These are phyloP conservation scores for Ctenicera cuprea DNA, from an alignment of 2,888 invertebrate genomes.

Conservation along the genomic window DNA sequence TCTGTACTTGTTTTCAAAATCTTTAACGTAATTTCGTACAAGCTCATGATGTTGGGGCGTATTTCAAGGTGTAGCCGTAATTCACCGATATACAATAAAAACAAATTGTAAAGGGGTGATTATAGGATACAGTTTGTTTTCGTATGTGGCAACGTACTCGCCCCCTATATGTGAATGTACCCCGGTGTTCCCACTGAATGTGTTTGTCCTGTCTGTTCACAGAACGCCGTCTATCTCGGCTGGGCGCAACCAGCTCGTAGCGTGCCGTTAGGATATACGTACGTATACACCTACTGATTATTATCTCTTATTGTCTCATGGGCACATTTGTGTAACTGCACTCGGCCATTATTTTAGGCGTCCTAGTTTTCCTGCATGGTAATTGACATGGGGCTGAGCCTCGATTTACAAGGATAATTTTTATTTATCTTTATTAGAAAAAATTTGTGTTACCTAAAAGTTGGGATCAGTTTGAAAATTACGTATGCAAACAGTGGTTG, in stretches of 20 bases:
- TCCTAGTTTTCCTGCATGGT: no score
- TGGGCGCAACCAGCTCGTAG: conserved; percentile 89
- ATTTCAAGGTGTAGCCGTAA: conserved; percentile 3
- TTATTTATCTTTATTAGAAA: no score
- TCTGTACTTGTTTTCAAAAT: not conserved
- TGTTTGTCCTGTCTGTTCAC: conserved; percentile 76
- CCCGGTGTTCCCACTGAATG: conserved; percentile 55
- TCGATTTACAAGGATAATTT: not conserved
- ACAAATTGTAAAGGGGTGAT: conserved; percentile 16
- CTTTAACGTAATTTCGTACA: no score
- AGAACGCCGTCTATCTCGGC: conserved; percentile 95
- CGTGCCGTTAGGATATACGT: conserved; percentile 73
- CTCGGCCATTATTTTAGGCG: conserved; percentile 15
- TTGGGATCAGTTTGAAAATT: conserved; percentile 8
- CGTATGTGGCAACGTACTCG: conserved; percentile 40
- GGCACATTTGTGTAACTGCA: conserved; percentile 39
- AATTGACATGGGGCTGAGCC: no score
- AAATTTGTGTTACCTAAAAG: not conserved
- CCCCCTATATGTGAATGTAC: conserved; percentile 34
- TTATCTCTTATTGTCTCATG: conserved; percentile 44
- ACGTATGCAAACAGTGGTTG: conserved; percentile 21
- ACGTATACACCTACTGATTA: conserved; percentile 53
- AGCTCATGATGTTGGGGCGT: not conserved
- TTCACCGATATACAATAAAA: conserved; percentile 13
- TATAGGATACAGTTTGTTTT: conserved; percentile 31